Conservation (phyloP, 2,797 vertebrate species). For the Channallabes apus region DNA sequence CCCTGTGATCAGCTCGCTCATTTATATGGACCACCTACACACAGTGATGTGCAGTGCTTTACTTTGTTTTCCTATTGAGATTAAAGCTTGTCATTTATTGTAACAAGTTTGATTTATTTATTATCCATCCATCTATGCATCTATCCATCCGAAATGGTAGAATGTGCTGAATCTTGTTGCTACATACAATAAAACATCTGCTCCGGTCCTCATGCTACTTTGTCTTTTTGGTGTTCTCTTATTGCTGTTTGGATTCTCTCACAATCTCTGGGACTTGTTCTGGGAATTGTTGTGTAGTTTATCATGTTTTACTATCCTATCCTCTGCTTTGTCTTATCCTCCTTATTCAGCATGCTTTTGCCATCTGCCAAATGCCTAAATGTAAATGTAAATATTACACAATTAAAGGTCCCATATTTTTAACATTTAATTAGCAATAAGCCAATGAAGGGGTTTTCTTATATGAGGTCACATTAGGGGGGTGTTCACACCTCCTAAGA, state of each 20-base stretch:
- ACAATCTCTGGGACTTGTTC: neutral
- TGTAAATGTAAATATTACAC: no score
- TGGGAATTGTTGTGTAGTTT: neutral
- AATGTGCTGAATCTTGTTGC: neutral
- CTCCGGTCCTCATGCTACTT: neutral
- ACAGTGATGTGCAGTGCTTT: neutral
- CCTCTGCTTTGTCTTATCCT: no score
- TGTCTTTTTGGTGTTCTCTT: neutral
- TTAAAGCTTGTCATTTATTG: neutral
- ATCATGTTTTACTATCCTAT: neutral
- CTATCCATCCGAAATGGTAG: neutral
- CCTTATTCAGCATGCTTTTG: neutral
- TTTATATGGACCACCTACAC: constrained; percentile 14
- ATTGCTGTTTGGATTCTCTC: neutral
- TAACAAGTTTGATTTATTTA: neutral
- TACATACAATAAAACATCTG: neutral
- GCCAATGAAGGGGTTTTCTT: no score
- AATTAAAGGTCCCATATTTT: no score
- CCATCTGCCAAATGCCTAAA: no score
- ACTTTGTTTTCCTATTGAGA: neutral
- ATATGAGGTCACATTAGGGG: no score
- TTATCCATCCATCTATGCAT: neutral
- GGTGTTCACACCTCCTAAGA: no score
- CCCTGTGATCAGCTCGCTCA: neutral
- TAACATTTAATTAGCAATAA: no score